Percentiles rank a stretch among this genome's conserved stretches.
Evolutionary conservation across 1,140 invertebrate genomes (phyloP).

Genomic region (Antheraea pernyi): DNA sequence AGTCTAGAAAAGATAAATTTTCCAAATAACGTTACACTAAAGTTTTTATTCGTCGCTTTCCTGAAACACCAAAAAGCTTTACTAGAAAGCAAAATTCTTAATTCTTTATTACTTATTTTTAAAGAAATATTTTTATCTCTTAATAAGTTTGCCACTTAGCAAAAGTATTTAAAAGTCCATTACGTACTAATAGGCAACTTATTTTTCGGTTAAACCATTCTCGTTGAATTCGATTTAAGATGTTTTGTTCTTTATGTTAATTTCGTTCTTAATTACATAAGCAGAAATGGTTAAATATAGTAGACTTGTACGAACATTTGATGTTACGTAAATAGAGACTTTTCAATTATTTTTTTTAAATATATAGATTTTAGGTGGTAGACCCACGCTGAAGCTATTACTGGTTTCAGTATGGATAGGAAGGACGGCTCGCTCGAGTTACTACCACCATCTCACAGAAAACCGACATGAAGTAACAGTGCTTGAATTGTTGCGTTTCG

Average conservation of each 20-base stretch:
- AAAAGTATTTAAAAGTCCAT: conserved; percentile 12
- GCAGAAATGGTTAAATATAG: too few relatives aligned
- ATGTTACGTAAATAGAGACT: too few relatives aligned
- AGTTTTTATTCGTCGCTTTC: not conserved
- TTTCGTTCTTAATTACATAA: not conserved
- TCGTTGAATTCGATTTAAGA: not conserved
- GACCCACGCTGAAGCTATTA: too few relatives aligned
- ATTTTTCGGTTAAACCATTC: not conserved
- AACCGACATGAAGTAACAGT: too few relatives aligned
- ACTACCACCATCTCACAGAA: too few relatives aligned
- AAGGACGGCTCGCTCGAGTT: too few relatives aligned
- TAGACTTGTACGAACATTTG: too few relatives aligned
- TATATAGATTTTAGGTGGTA: too few relatives aligned
- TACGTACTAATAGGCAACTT: conserved; percentile 3
- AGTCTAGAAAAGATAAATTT: not conserved
- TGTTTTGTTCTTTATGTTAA: not conserved
- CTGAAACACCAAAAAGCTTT: not conserved
- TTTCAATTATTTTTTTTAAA: too few relatives aligned
- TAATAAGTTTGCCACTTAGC: conserved; percentile 8
- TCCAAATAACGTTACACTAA: not conserved
- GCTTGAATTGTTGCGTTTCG: too few relatives aligned
- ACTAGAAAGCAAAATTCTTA: not conserved
- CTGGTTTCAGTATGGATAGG: too few relatives aligned
- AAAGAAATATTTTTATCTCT: not conserved
- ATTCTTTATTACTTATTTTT: not conserved